phyloP scores from a whole-genome alignment of 2,797 vertebrate genomes.

The Epinephelus coioides region DNA sequence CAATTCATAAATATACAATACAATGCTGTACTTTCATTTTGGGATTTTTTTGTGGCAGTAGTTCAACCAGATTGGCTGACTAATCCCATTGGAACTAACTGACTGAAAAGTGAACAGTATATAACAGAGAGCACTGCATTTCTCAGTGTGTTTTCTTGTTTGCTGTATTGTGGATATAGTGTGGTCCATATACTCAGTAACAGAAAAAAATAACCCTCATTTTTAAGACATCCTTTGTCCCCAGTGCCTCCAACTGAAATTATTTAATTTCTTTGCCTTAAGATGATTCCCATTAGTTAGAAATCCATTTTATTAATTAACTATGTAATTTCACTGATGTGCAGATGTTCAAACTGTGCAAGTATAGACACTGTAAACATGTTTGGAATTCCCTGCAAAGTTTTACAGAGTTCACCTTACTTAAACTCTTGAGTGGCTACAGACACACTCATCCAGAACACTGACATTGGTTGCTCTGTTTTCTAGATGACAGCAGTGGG shows the following conservation, averaged over 20 bases:
- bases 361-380: too few species aligned
- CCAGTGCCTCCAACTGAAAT: too few species aligned
- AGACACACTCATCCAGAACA: neutral
- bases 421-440: neutral
- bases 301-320: neutral
- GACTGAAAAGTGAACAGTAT: neutral
- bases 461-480: neutral
- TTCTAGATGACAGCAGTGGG: constrained; percentile 42
- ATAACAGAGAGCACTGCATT: neutral
- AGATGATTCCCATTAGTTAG: neutral
- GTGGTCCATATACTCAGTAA: too few species aligned
- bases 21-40: neutral
- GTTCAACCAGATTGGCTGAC: neutral
- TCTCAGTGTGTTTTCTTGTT: neutral
- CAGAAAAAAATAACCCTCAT: neutral
- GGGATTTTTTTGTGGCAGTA: neutral
- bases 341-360: neutral
- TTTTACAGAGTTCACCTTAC: neutral
- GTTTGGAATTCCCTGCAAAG: neutral
- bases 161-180: neutral
- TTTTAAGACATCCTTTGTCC: neutral
- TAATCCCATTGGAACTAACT: neutral
- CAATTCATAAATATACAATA: neutral
- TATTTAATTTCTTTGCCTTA: neutral
- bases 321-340: neutral